phyloP scores from a whole-genome alignment of 2,113 vertebrate species.

The Canis aureus region DNA sequence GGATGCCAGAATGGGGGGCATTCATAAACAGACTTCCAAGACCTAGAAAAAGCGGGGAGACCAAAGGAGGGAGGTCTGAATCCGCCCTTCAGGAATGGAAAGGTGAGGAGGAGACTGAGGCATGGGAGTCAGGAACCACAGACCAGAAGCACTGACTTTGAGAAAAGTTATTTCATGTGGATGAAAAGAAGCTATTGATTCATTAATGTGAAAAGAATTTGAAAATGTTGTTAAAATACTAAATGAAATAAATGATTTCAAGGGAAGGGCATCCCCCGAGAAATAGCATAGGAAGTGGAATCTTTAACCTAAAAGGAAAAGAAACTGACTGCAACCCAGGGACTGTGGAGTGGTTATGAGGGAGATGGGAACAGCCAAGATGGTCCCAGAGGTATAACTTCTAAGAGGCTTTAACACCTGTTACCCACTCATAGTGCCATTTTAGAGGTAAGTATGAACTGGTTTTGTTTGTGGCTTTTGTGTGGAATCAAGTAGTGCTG shows the following conservation, averaged over 20 bases:
- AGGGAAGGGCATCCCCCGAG: neutral
- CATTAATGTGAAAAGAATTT: conserved; percentile 57
- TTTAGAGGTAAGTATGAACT: conserved; percentile 61
- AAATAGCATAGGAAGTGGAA: conserved; percentile 29
- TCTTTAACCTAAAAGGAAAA: conserved; percentile 48
- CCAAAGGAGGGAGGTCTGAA: neutral
- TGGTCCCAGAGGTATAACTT: conserved; percentile 47
- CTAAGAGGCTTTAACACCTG: conserved; percentile 36
- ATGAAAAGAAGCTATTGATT: neutral
- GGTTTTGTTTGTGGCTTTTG: conserved; percentile 33
- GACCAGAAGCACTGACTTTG: neutral
- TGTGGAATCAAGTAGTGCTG: conserved; percentile 47
- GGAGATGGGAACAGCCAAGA: conserved; percentile 4
- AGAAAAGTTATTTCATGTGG: neutral
- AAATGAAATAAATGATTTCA: conserved; percentile 26
- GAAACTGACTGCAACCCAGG: neutral
- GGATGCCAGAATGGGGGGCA: neutral
- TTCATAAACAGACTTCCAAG: conserved; percentile 18
- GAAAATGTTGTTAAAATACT: conserved; percentile 7
- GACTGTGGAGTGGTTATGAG: neutral
- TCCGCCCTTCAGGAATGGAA: neutral
- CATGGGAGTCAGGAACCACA: neutral
- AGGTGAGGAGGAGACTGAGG: neutral
- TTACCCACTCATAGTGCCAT: neutral
- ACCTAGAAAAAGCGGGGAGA: neutral